Percentiles rank a stretch among this genome's conserved stretches.
These are phyloP conservation scores for Canis aureus DNA, from an alignment of 2,113 vertebrate species.

Conservation along the genomic window DNA sequence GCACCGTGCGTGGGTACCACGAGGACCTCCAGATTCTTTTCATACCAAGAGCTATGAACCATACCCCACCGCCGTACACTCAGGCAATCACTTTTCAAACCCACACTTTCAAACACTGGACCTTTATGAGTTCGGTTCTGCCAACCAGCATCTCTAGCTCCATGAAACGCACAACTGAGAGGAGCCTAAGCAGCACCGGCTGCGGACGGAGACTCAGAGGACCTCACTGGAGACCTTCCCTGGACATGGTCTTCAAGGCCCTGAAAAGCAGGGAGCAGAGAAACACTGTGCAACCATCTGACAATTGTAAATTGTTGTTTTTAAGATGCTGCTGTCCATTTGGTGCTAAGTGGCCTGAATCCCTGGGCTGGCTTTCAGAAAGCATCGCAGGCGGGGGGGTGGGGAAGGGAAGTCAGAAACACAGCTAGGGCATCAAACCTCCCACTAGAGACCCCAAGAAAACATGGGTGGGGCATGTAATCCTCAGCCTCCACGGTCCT, in stretches of 20 bases:
- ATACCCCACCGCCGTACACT: not conserved
- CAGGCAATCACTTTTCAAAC: constrained; percentile 12
- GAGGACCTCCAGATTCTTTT: not conserved
- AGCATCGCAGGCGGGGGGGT: not conserved
- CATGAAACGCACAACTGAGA: not conserved
- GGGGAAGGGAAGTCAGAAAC: constrained; percentile 4
- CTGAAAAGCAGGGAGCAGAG: not conserved
- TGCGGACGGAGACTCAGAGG: not conserved
- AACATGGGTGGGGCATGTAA: constrained; percentile 82
- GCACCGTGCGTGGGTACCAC: not conserved
- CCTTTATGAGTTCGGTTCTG: not conserved
- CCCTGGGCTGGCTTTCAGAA: not conserved
- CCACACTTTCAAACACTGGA: constrained; percentile 3
- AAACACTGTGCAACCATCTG: not conserved
- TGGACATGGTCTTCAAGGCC: not conserved
- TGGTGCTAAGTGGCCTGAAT: not conserved
- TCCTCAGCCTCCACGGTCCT: constrained; percentile 69
- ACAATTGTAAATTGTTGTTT: not conserved
- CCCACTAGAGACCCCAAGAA: constrained; percentile 84
- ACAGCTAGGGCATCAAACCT: constrained; percentile 82
- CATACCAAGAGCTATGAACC: not conserved
- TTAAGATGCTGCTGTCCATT: not conserved
- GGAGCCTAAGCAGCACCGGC: not conserved
- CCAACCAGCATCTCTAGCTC: not conserved
- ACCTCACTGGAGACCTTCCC: not conserved